Conservation (phyloP, 2,888 invertebrate species). For the Boloria euphrosyne region DNA sequence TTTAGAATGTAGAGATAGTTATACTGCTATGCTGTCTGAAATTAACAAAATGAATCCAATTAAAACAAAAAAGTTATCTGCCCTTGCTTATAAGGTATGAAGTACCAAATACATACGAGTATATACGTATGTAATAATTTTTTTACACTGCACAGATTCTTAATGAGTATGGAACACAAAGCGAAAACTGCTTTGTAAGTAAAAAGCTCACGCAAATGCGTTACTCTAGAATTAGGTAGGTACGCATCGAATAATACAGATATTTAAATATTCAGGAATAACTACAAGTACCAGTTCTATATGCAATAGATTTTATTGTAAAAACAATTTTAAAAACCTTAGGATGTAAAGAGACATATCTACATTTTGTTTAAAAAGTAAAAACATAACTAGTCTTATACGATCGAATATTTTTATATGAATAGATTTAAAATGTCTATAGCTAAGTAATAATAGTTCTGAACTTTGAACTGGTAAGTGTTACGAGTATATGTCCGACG, state of each 20-base stretch:
- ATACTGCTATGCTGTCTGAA: background rate
- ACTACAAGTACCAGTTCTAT: too few relatives aligned
- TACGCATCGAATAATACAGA: background rate
- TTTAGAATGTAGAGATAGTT: background rate
- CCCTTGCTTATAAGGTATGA: too few relatives aligned
- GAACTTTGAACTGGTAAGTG: background rate
- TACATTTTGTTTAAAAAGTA: too few relatives aligned
- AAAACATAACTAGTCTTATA: too few relatives aligned
- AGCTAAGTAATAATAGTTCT: background rate
- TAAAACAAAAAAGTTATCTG: background rate
- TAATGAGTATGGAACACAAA: constrained; percentile 8
- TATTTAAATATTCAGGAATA: background rate
- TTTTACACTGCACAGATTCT: background rate
- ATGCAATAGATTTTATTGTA: too few relatives aligned
- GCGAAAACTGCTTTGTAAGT: constrained; percentile 5
- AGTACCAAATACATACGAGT: too few relatives aligned
- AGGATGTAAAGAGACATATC: background rate
- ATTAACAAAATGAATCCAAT: background rate
- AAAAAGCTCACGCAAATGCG: constrained; percentile 8
- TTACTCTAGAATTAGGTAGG: background rate
- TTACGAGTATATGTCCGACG: constrained; percentile 1
- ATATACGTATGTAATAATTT: too few relatives aligned
- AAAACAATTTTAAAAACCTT: too few relatives aligned
- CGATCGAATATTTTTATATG: background rate
- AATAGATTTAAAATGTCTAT: background rate